Percentiles rank a stretch among this genome's conserved stretches.
Conservation (phyloP, 2,888 invertebrate genomes). For the Netelia virgata region DNA sequence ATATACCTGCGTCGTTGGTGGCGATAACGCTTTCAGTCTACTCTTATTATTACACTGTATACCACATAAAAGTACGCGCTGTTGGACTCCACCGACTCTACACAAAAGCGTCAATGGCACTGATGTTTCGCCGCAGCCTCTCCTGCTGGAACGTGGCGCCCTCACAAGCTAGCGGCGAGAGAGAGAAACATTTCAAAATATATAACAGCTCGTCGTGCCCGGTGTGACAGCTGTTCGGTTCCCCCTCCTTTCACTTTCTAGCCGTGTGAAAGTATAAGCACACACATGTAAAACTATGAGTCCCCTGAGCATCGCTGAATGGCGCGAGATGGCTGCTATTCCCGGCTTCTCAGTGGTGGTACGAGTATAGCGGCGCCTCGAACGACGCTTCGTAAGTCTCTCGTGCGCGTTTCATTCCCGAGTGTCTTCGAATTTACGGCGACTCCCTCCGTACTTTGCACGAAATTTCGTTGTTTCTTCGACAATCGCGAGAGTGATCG, state of each 20-base stretch:
- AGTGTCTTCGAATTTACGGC: slow-evolving; percentile 11
- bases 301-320: not conserved
- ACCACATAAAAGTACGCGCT: no score
- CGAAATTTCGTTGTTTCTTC: not conserved
- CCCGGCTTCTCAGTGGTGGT: not conserved
- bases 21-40: no score
- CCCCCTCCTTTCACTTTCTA: not conserved
- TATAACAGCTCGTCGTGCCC: not conserved
- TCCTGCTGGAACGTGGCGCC: not conserved
- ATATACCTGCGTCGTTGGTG: no score
- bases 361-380: not conserved
- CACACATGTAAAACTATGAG: not conserved
- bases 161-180: not conserved
- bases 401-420: not conserved
- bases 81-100: no score
- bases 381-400: not conserved
- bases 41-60: no score
- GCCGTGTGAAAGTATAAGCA: not conserved
- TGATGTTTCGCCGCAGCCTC: not conserved
- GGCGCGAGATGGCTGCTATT: not conserved
- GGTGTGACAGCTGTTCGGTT: slow-evolving; percentile 22
- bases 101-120: not conserved
- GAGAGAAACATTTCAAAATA: not conserved
- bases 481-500: not conserved
- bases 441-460: not conserved